Base-by-base conservation (phyloP, 1,140 invertebrate species). In the Trigoniulus corallinus region DNA sequence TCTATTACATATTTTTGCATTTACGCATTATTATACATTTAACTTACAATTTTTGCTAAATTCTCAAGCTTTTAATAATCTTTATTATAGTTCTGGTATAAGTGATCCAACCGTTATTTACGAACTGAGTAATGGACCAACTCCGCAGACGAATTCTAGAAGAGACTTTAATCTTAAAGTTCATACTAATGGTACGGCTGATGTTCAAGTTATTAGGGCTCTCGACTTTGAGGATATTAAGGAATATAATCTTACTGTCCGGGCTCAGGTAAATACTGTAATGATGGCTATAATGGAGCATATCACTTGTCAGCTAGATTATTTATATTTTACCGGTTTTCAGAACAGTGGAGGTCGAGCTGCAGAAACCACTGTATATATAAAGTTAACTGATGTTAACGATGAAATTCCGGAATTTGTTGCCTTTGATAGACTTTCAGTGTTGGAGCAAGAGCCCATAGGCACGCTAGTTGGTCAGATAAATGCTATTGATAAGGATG, bases 391-490 rank as follows among this genome's bases (percentile, higher is more conserved):
- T 59, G 87, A 91, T 59, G 85, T 88, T 0, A 92, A 91, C 58
- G 87, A 91, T 62, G 84, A 87, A 59, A 83, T 86, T 56, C 88
- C 87, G 0, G 75, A 76, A 53, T 91, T 89, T 61, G 79, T 73
- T 10, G 81, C 86, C 65, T 74, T 83, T 13, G 72, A 79, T 55
- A 75, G 75, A 43, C 86, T 82, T 1, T 82, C 74, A 64, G 84
- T 88, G 3, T 62, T 84, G 54, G 87, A 88, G 71, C 86, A 89
- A 62, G 83, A 91, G 64, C 73, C 73, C 1, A 62, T 73, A 0
- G 85, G 84, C 15, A 82, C 84, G 2, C 73, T 76, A 1, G 87
- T 92, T 1, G 84, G 88, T 76, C 81, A 86, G 65, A 81, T 92
- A 4, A 67, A 76, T 58, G 89, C 89, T 3, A 79, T 83, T 43